phyloP scores from a whole-genome alignment of 2,797 vertebrate genomes.

The Aeoliscus strigatus region DNA sequence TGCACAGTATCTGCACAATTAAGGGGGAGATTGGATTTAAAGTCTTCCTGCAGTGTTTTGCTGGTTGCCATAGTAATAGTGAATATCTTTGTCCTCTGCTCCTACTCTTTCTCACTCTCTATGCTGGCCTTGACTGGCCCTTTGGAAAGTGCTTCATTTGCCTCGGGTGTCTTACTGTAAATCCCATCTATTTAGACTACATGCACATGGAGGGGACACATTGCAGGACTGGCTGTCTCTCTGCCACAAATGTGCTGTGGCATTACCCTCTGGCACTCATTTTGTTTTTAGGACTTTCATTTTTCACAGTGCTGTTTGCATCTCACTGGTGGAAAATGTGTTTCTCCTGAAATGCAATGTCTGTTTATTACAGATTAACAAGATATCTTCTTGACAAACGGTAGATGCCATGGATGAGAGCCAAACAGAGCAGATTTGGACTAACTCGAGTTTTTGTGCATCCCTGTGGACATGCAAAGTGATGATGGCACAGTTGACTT shows the following conservation, averaged over 20 bases:
- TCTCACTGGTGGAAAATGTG: constrained; percentile 14
- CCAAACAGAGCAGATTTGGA: no score
- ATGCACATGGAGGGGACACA: constrained; percentile 48
- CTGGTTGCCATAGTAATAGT: constrained; percentile 56
- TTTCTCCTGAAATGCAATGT: constrained; percentile 38
- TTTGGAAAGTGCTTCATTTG: constrained; percentile 60
- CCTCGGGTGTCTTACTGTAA: constrained; percentile 58
- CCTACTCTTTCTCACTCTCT: constrained; percentile 37
- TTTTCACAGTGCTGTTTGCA: constrained; percentile 32
- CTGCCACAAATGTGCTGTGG: constrained; percentile 42
- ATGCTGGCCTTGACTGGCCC: constrained; percentile 51
- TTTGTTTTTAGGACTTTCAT: constrained; percentile 41
- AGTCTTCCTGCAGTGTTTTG: constrained; percentile 38
- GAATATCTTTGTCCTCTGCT: constrained; percentile 47
- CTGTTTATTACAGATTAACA: constrained; percentile 36
- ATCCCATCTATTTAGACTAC: constrained; percentile 62
- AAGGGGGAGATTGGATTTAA: constrained; percentile 30
- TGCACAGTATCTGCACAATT: constrained; percentile 40
- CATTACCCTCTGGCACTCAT: constrained; percentile 28
- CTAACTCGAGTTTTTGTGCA: no score
- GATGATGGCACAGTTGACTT: no score
- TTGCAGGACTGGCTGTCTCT: constrained; percentile 33
- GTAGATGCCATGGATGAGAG: constrained; percentile 6
- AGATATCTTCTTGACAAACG: constrained; percentile 25
- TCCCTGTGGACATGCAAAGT: no score